Evolutionary conservation across 2,113 vertebrate genomes (phyloP), one percentile per base, ranked within the genome.

Genomic region (Zapus hudsonius): DNA sequence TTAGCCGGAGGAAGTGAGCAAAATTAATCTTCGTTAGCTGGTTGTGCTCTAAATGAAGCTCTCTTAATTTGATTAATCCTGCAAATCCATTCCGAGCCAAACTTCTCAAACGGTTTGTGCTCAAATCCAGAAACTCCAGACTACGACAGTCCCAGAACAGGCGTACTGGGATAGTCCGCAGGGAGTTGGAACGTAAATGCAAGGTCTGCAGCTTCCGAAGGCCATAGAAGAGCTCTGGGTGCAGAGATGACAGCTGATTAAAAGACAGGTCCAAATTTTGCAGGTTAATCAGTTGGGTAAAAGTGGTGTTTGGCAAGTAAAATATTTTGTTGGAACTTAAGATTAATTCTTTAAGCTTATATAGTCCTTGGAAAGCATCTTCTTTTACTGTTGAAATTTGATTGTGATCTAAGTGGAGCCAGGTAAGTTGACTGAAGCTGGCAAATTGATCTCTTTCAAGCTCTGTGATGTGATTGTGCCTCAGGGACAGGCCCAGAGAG

Each of bases 331-430:
- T 99, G 97, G 99, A 99, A 98, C 99, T 99, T 98, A 99, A 98
- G 97, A 99, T 99, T 98, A 99, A 99, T 98, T 99, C 99, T 98
- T 99, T 99, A 95, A 99, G 99, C 98, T 99, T 99, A 98, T 99
- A 99, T 93, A 99, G 99, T 98, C 99, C 99, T 98, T 99, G 99
- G 98, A 99, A 99, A 98, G 99, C 99, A 97, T 99, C 99, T 98
- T 99, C 99, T 98, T 98, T 99, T 97, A 99, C 98, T 88, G 98
- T 98, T 95, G 99, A 98, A 95, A 99, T 99, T 99, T 99, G 99
- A 98, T 99, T 99, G 98, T 99, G 99, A 98, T 99, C 99, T 98
- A 99, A 98, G 98, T 99, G 99, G 95, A 99, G 99, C 99, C 99
- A 99, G 95, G 99, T 99, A 96, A 99, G 99, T 98, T 99, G 99